Conservation (phyloP, 2,113 vertebrate genomes). For the Morone chrysops region DNA sequence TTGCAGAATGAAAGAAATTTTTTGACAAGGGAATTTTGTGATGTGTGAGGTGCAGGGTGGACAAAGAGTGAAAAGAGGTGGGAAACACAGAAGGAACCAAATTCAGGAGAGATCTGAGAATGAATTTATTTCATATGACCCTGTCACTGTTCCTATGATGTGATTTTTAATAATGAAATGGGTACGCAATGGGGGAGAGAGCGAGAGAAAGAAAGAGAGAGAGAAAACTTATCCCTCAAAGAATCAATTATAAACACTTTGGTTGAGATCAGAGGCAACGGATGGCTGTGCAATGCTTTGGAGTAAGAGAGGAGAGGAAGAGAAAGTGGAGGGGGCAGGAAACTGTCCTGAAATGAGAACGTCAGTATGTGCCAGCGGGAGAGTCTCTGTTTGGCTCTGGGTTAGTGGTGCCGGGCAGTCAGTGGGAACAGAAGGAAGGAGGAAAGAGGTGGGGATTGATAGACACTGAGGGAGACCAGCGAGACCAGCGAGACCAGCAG, state of each 20-base stretch:
- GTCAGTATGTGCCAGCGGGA: conserved; percentile 36
- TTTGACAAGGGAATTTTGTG: conserved; percentile 44
- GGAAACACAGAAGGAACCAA: conserved; percentile 16
- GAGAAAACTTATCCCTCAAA: conserved; percentile 68
- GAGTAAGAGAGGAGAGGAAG: conserved; percentile 27
- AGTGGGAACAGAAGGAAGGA: conserved; percentile 39
- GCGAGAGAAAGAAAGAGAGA: conserved; percentile 12
- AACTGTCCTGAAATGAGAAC: conserved; percentile 56
- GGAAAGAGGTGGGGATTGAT: conserved; percentile 51
- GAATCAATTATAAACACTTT: conserved; percentile 80
- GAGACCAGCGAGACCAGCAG: conserved; percentile 26
- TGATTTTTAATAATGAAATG: conserved; percentile 58
- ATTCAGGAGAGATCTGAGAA: conserved; percentile 48
- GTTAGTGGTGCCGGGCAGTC: conserved; percentile 27
- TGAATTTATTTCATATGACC: conserved; percentile 56
- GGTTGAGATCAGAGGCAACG: conserved; percentile 71
- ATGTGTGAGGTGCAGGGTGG: not conserved
- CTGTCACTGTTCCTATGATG: conserved; percentile 42
- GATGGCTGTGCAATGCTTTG: conserved; percentile 56
- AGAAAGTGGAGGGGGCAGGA: conserved; percentile 33
- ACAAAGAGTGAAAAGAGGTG: conserved; percentile 29
- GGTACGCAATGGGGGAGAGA: conserved; percentile 1
- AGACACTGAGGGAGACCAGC: conserved; percentile 28
- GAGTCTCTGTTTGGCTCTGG: conserved; percentile 42
- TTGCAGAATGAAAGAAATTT: conserved; percentile 26